Evolutionary conservation across 2,888 invertebrate species (phyloP).

Genomic region (Alsophila aescularia): DNA sequence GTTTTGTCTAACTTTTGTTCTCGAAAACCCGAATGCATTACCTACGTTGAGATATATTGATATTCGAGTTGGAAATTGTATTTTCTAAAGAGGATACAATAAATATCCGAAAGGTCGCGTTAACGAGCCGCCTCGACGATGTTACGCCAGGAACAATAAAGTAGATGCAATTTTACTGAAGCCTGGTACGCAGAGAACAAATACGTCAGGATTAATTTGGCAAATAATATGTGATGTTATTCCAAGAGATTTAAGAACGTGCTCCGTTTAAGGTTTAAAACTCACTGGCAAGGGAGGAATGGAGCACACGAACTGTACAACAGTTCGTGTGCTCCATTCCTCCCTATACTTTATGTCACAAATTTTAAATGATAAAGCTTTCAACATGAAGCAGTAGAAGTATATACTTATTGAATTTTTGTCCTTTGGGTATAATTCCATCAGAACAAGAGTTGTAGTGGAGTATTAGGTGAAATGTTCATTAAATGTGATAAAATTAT

Average conservation of each 20-base stretch:
- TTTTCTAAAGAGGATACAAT: constrained; percentile 81
- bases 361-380: no score
- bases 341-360: no score
- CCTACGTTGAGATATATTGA: constrained; percentile 31
- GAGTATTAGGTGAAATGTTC: no score
- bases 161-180: constrained; percentile 66
- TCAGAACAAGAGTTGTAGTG: no score
- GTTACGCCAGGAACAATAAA: constrained; percentile 77
- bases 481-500: no score
- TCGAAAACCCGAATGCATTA: constrained; percentile 27
- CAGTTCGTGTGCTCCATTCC: no score
- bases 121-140: constrained; percentile 72
- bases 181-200: constrained; percentile 62
- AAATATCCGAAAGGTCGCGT: constrained; percentile 81
- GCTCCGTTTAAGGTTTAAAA: background rate
- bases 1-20: constrained; percentile 15
- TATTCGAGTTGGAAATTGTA: constrained; percentile 75
- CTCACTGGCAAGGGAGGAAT: background rate
- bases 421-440: no score
- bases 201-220: constrained; percentile 61
- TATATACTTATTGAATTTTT: no score
- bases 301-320: no score
- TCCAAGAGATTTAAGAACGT: constrained; percentile 25
- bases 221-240: constrained; percentile 48
- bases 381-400: no score